Percentiles rank a stretch among this genome's conserved stretches.
These are phyloP conservation scores for Scolopax bukidnonensis DNA, from an alignment of 2,797 vertebrate genomes.

Conservation along the genomic window DNA sequence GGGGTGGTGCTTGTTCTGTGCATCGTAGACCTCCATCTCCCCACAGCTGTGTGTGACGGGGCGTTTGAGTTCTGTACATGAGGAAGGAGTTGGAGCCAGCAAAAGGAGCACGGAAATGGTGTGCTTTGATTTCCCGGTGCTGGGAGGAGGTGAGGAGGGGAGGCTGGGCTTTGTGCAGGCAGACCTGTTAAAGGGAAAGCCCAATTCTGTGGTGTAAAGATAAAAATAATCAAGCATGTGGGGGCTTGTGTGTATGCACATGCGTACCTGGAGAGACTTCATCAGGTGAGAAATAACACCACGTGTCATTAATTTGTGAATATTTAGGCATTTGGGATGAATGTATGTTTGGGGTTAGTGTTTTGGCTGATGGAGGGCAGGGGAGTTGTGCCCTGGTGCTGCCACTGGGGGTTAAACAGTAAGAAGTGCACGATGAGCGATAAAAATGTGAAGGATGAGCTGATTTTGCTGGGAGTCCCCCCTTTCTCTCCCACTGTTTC, in stretches of 20 bases:
- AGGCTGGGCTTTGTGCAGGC: background rate
- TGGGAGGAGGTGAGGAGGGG: background rate
- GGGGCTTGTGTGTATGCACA: accelerated
- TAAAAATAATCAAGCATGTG: background rate
- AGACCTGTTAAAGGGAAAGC: background rate
- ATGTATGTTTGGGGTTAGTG: too few relatives aligned
- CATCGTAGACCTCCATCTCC: background rate
- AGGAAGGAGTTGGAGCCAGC: background rate
- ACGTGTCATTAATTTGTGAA: background rate
- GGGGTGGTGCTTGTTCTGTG: too few relatives aligned
- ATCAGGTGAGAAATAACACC: background rate
- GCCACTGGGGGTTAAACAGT: background rate
- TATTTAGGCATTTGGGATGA: background rate
- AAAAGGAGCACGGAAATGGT: background rate
- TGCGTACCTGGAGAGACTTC: background rate
- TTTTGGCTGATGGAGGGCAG: background rate
- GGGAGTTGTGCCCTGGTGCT: background rate
- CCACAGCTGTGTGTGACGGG: background rate
- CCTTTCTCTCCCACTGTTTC: background rate
- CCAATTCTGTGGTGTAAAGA: background rate
- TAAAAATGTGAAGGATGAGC: background rate
- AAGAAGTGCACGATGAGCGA: background rate
- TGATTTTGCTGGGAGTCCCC: background rate
- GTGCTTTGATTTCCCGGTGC: background rate
- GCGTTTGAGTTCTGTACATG: background rate